These are phyloP conservation scores for Polydesmus complanatus DNA, from an alignment of 2,888 invertebrate species.

Conservation along the genomic window DNA sequence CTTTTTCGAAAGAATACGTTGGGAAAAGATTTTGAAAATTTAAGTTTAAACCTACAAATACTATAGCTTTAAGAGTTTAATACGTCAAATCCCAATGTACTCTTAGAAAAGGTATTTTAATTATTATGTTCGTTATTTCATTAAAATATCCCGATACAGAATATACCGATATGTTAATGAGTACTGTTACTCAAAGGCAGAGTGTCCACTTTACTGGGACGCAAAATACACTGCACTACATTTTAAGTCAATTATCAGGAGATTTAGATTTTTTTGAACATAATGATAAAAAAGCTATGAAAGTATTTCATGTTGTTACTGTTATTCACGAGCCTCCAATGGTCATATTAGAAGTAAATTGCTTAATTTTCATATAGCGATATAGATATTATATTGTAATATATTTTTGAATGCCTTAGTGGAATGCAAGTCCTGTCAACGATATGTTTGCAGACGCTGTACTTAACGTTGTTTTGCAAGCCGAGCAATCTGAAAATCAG, in stretches of 20 bases:
- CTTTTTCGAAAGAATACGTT: not conserved
- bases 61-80: too few relatives aligned
- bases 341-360: constrained; percentile 62
- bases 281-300: constrained; percentile 46
- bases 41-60: constrained; percentile 3
- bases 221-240: constrained; percentile 36
- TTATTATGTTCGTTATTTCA: too few relatives aligned
- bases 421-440: constrained; percentile 86
- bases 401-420: constrained; percentile 37
- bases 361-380: not conserved
- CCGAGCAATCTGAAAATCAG: constrained; percentile 43
- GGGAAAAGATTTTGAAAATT: too few relatives aligned
- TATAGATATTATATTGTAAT: not conserved
- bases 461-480: constrained; percentile 71
- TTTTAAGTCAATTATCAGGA: constrained; percentile 27
- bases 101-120: too few relatives aligned
- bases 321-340: constrained; percentile 65
- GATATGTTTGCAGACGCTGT: constrained; percentile 98
- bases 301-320: constrained; percentile 69
- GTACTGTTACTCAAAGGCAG: constrained; percentile 80
- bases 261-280: constrained; percentile 53
- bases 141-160: constrained; percentile 44
- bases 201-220: constrained; percentile 76
- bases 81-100: too few relatives aligned
- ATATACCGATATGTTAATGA: constrained; percentile 91